phyloP scores from a whole-genome alignment of 1,140 invertebrate genomes.

The Hylaeus anthracinus region DNA sequence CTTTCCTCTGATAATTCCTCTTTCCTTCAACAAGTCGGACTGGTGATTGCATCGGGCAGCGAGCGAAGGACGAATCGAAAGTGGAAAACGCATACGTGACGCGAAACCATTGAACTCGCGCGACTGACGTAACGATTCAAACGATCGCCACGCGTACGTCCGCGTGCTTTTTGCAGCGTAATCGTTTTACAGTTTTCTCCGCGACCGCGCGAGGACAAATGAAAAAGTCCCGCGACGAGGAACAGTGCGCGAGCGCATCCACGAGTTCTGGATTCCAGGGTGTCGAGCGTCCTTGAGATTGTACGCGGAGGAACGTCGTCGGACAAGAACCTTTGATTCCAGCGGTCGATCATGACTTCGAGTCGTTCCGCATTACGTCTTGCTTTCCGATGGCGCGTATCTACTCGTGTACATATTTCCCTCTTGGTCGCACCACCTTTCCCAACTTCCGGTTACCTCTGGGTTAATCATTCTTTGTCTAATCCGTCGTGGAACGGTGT shows the following conservation, averaged over 20 bases:
- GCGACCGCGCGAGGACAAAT: background rate
- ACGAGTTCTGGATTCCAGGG: slow-evolving; percentile 64
- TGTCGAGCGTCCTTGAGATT: slow-evolving; percentile 68
- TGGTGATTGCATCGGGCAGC: no score
- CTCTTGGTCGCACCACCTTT: no score
- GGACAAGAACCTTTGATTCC: slow-evolving; percentile 53
- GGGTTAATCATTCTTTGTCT: no score
- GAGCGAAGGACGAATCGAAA: background rate
- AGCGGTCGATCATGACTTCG: slow-evolving; percentile 54
- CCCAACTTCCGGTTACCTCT: background rate
- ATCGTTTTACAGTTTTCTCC: slow-evolving; percentile 24
- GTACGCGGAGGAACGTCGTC: slow-evolving; percentile 66
- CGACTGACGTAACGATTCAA: slow-evolving; percentile 29
- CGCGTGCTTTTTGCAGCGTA: slow-evolving; percentile 19
- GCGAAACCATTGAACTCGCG: no score
- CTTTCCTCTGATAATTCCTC: no score
- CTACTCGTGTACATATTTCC: background rate
- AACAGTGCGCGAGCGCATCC: slow-evolving; percentile 2
- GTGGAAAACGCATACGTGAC: background rate
- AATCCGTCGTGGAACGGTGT: no score
- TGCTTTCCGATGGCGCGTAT: slow-evolving; percentile 13
- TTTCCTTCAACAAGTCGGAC: no score
- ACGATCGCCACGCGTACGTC: background rate
- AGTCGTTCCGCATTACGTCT: slow-evolving; percentile 59
- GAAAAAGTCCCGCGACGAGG: slow-evolving; percentile 42